Conservation (phyloP, 2,888 invertebrate genomes). For the Salpingus planirostris region DNA sequence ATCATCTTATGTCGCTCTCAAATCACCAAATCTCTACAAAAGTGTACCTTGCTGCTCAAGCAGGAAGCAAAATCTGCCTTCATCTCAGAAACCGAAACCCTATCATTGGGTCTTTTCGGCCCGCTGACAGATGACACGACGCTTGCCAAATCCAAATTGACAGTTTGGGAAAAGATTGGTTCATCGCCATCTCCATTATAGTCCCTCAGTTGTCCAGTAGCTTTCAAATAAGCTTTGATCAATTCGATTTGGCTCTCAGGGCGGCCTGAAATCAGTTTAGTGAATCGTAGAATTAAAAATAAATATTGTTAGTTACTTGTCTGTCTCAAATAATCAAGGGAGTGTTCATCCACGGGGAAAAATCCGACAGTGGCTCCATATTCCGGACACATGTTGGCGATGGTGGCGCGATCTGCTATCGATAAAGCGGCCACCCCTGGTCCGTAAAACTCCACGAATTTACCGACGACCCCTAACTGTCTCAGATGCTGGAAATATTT, state of each 20-base stretch:
- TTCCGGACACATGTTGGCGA: conserved; percentile 98
- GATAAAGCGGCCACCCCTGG: conserved; percentile 84
- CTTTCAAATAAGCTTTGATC: conserved; percentile 74
- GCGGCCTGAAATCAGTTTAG: conserved; percentile 66
- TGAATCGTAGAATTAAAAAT: too few species aligned
- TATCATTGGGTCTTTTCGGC: conserved; percentile 94
- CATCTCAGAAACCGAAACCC: conserved; percentile 85
- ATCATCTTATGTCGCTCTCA: too few species aligned
- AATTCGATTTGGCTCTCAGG: conserved; percentile 64
- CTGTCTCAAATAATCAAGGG: conserved; percentile 75
- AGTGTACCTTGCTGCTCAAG: conserved; percentile 81
- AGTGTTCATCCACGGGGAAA: conserved; percentile 82
- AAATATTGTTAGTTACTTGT: conserved; percentile 68
- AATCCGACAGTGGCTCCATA: conserved; percentile 95
- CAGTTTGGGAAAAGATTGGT: conserved; percentile 76
- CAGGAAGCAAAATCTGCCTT: conserved; percentile 81
- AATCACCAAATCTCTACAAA: too few species aligned
- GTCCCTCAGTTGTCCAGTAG: conserved; percentile 76
- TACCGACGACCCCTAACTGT: conserved; percentile 91
- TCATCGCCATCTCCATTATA: conserved; percentile 66
- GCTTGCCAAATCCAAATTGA: conserved; percentile 75
- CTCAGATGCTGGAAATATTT: conserved; percentile 53
- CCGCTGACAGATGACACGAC: conserved; percentile 95
- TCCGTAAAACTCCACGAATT: conserved; percentile 98
- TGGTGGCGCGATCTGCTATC: conserved; percentile 94